Base-by-base conservation (phyloP, 1,140 invertebrate genomes). In the Coboldia fuscipes region DNA sequence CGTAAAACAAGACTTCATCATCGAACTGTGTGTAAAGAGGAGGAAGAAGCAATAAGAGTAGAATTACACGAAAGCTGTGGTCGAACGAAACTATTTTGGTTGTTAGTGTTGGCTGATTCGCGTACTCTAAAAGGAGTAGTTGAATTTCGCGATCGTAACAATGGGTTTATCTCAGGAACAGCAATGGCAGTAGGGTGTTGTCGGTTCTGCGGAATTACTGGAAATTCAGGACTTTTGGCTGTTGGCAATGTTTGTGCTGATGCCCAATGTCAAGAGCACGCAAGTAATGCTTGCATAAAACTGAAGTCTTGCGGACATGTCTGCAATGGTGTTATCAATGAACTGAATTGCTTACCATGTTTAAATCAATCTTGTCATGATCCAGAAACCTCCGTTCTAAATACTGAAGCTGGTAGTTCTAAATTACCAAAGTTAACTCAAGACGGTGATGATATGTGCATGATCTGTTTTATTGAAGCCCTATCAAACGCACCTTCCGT, bases 381-480 rank as follows among this genome's bases (percentile, higher is more conserved):
- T 0, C 37, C 46, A 4, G 52, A 54, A 36, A n/a, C n/a, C n/a
- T n/a, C n/a, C n/a, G n/a, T n/a, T n/a, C n/a, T n/a, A n/a, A 54
- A 66, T 35, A 75, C 80, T 48, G 47, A 55, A 10, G 50, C 59
- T 17, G 81, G 77, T 47, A 57, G 49, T 37, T 22, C 45, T 29
- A 44, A 45, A 13, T 47, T 56, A 23, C 54, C 61, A 0, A 52
- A 51, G n/a, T 56, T 90, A 12, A 78, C 80, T 18, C 90, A 96
- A 58, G 92, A 97, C 56, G 85, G 85, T 1, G 92, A 97, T 48
- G 92, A 97, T 48, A 94, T 97, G 86, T 98, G 93, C 58, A 97
- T 97, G 86, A 92, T 97, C 39, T 97, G 93, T 51, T 97, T 98
- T 55, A 92, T 85, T 0, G 92, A 97, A 51, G 85, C 92, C 1